These are phyloP conservation scores for Gorsachius magnificus DNA, from an alignment of 2,797 vertebrate species.

Conservation along the genomic window DNA sequence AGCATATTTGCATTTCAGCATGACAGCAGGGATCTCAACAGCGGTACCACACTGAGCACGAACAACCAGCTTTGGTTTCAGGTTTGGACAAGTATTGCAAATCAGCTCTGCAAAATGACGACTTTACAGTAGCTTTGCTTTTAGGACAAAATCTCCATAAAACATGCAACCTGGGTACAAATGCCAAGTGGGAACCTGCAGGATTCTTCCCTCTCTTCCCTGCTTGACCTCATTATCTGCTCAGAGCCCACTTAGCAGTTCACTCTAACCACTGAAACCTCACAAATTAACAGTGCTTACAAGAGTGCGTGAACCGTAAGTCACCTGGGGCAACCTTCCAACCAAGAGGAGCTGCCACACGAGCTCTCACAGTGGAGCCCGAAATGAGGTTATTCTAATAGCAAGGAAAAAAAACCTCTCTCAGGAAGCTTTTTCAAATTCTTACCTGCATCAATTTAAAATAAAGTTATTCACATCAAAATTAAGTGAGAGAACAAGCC, in stretches of 20 bases:
- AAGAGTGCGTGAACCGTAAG: neutral
- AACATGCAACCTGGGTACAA: neutral
- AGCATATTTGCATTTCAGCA: neutral
- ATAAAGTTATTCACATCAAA: conserved; percentile 29
- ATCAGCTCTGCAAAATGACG: neutral
- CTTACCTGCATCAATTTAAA: conserved; percentile 20
- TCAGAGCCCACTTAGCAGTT: conserved; percentile 47
- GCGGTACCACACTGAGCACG: neutral
- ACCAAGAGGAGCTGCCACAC: neutral
- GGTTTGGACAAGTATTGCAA: neutral
- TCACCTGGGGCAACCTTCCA: conserved; percentile 32
- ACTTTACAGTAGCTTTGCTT: neutral
- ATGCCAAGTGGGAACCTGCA: neutral
- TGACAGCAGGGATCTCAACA: neutral
- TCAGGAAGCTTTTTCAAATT: neutral
- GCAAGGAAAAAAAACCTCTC: neutral
- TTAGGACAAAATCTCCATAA: neutral
- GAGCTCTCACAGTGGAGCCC: neutral
- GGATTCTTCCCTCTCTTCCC: neutral
- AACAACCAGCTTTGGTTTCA: neutral
- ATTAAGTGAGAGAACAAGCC: conserved; percentile 28
- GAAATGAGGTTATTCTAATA: conserved; percentile 48
- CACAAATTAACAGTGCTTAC: conserved; percentile 44
- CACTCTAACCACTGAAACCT: conserved; percentile 39
- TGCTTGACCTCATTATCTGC: conserved; percentile 51